Base-by-base conservation (phyloP, 2,113 vertebrate species). In the Plestiodon gilberti region DNA sequence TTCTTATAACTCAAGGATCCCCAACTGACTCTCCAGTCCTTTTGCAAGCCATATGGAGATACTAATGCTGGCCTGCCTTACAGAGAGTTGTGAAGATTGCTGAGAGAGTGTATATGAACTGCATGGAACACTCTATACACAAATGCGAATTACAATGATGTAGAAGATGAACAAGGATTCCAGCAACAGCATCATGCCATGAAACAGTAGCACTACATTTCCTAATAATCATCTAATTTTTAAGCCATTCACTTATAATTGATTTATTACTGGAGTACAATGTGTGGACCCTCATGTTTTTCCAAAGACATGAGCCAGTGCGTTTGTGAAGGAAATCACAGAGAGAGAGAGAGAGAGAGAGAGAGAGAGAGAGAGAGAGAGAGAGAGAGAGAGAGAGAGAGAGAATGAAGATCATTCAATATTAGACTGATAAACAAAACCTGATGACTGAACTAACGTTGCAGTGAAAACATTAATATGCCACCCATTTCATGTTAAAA, bases 381-480 rank as follows among this genome's bases (percentile, higher is more conserved):
- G 43, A 48, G 43, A 48, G 43, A 48, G 43, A 48, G 43, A 48
- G 43, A 48, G 43, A 48, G 43, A 48, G 43, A 48, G 43, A 48
- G 43, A 48, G 43, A 4, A 62, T 79, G 11, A 30, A 55, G 38
- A 10, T 20, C 22, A 6, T 75, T 90, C 81, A 80, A 55, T 77
- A 30, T n/a, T 83, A 88, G 38, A 2, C n/a, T 75, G 76, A 89
- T 88, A 89, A 89, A 89, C 92, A 88, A 91, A 78, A 71, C 86
- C 86, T 90, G 87, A 75, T 86, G 88, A 85, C 87, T 92, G 89
- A 94, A 20, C 4, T 88, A 89, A 92, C 79, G 33, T 87, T 80
- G 77, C 71, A 85, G 33, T 93, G 92, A 93, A 92, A n/a, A 59
- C 57, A 82, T 91, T 89, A 89, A 86, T 83, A 82, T 88, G 59